Evolutionary conservation across 2,797 vertebrate genomes (phyloP), one percentile per base, ranked within the genome.

Genomic region (Enteromius trimaculatus): DNA sequence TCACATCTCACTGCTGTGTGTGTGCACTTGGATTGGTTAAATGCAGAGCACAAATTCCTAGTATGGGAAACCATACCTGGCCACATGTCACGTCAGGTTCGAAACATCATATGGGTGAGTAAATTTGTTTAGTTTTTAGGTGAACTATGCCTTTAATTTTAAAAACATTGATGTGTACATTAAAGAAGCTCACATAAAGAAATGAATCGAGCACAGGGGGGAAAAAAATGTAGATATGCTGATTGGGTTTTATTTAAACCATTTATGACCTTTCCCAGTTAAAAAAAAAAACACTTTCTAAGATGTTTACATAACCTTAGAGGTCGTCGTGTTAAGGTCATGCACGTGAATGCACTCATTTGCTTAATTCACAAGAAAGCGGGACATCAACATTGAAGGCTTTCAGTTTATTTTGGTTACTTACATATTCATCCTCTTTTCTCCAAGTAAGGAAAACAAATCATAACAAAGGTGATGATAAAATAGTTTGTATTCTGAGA

Each of bases 401-500:
- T 82, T 58, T 55, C 62, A 77, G 62, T 82, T 82, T 82, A 82
- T 77, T 82, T 82, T 82, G 81, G 81, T 82, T 82, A 44, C 62
- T 82, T 76, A 68, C 23, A 26, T 58, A 82, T 42, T 82, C 47
- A 76, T 58, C 70, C 47, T 26, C 47, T 76, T 71, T 74, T 72
- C 76, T 65, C 58, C 42, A 74, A 39, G 60, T 84, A 69, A 74
- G n/a, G 77, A 74, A 78, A 47, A 82, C 26, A 65, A 70, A 86
- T 74, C 9, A 34, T 74, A 64, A n/a, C 19, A 80, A 85, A 88
- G 65, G 86, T 81, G 88, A 93, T 96, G 96, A 94, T 95, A 96
- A 97, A 97, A 97, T 96, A 95, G 95, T 91, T 95, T 97, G 97
- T 96, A 97, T 97, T 97, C 94, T 93, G 94, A 95, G 94, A 95